Evolutionary conservation across 2,113 vertebrate genomes (phyloP), one percentile per base, ranked within the genome.

Genomic region (Irena cyanogastra): DNA sequence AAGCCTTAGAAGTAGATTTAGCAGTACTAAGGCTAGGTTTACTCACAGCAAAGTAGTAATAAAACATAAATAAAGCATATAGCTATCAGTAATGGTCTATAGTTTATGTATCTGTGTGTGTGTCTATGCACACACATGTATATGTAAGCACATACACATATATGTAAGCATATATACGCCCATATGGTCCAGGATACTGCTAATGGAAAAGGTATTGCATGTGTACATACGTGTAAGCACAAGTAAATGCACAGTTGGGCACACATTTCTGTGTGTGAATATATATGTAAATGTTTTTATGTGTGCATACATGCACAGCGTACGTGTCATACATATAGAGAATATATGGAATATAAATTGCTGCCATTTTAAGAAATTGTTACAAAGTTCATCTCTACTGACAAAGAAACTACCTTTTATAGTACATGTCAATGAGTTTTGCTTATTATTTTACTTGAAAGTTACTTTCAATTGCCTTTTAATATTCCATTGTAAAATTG

Each of bases 251-350:
- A 42, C 30, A 44, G 37, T 4, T 35, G 21, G 11, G 35, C 10
- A 45, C 21, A 45, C 4, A 50, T 44, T 33, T 53, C 2, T 56
- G 0, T 47, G 10, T 64, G 7, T 37, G 15, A 44, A 1, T 10
- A 1, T 37, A 4, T 23, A 27, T 16, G 7, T 4, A n/a, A 31
- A 47, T 33, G 20, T 16, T n/a, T 75, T 13, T 31, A 13, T 57
- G 7, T 24, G 24, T 47, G 23, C 8, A 5, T 7, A 33, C 4
- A 22, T 6, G 24, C 28, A 33, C 21, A 75, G 35, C 0, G 0
- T 31, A 10, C 7, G 5, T 30, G 23, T 53, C 39, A 35, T 44
- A 26, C 3, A 4, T 35, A 30, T 6, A 45, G 22, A 42, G 3
- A 3, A n/a, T 13, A 44, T 4, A 39, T 17, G 26, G 52, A 56